Evolutionary conservation across 2,113 vertebrate genomes (phyloP).

Genomic region (Columba livia): DNA sequence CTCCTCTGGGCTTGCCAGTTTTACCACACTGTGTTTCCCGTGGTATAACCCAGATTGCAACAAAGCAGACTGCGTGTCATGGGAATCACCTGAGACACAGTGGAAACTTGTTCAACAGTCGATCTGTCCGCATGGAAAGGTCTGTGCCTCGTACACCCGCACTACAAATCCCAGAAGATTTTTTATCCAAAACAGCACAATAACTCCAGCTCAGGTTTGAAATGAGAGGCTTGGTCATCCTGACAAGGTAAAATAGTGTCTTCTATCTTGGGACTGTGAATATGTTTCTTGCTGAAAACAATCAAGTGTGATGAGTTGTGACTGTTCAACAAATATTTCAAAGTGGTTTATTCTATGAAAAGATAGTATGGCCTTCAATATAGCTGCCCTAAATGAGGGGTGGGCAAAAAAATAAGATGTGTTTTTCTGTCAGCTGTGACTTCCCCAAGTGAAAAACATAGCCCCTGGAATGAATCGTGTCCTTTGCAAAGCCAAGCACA

Average conservation of each 20-base stretch:
- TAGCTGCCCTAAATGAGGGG: background rate
- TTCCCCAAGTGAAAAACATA: background rate
- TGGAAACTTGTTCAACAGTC: background rate
- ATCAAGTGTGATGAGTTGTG: background rate
- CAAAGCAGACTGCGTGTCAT: background rate
- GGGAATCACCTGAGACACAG: background rate
- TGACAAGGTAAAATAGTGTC: background rate
- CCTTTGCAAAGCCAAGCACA: background rate
- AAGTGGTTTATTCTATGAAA: background rate
- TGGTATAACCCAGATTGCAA: background rate
- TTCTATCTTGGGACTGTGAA: background rate
- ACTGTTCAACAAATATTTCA: background rate
- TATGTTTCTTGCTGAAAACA: background rate
- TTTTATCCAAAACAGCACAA: background rate
- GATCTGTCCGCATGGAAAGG: too few relatives aligned
- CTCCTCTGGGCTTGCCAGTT: background rate
- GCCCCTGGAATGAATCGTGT: accelerated
- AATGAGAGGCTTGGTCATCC: background rate
- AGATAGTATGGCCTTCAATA: background rate
- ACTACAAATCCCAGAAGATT: background rate
- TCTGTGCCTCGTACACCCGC: background rate
- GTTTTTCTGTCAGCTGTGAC: background rate
- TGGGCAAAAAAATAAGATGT: background rate
- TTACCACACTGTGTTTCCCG: background rate
- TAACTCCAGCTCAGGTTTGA: background rate